Conservation (phyloP, 2,113 vertebrate genomes). For the Puntigrus tetrazona region DNA sequence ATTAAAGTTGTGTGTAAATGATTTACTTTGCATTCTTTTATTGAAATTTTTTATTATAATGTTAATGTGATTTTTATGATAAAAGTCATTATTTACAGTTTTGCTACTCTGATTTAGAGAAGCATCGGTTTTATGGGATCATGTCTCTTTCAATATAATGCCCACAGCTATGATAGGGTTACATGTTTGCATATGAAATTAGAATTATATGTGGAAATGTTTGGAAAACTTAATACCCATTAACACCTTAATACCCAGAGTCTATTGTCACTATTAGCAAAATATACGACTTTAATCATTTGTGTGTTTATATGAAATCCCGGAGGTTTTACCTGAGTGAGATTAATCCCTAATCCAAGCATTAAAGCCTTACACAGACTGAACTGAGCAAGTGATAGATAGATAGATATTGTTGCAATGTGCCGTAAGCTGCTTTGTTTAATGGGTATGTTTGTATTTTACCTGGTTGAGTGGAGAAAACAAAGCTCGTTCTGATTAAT, state of each 20-base stretch:
- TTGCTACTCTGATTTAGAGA: not conserved
- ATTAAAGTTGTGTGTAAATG: not conserved
- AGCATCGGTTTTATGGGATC: not conserved
- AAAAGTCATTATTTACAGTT: not conserved
- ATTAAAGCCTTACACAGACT: constrained; percentile 48
- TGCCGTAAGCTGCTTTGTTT: constrained; percentile 65
- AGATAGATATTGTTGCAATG: not conserved
- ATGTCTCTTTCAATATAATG: not conserved
- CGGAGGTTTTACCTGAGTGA: constrained; percentile 53
- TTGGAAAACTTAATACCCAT: not conserved
- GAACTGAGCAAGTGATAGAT: not conserved
- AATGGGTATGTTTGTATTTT: constrained; percentile 63
- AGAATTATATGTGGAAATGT: not conserved
- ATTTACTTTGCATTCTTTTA: not conserved
- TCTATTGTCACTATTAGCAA: not conserved
- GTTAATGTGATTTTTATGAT: not conserved
- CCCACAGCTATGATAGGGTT: not conserved
- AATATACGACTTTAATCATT: not conserved
- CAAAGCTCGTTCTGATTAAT: constrained; percentile 13
- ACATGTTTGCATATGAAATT: not conserved
- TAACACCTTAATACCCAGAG: not conserved
- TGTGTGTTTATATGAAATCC: constrained; percentile 48
- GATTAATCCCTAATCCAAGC: constrained; percentile 50
- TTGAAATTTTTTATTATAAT: not conserved
- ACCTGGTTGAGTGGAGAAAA: not conserved